Percentiles rank a stretch among this genome's conserved stretches.
Evolutionary conservation across 2,888 invertebrate genomes (phyloP).

Genomic region (Caenorhabditis japonica): DNA sequence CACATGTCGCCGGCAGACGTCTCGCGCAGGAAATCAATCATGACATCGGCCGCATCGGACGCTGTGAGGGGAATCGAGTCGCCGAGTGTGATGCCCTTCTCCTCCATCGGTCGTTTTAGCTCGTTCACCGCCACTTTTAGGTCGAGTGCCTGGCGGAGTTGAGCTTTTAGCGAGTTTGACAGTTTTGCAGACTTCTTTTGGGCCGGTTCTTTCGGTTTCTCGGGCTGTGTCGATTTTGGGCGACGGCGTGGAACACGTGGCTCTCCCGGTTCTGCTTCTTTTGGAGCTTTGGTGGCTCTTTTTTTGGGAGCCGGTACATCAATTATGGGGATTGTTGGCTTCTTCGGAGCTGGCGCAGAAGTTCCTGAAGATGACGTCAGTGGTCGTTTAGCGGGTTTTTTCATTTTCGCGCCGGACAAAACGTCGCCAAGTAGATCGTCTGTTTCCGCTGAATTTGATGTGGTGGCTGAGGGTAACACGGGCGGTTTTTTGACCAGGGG

Average conservation of each 20-base stretch:
- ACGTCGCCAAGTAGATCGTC: constrained; percentile 6
- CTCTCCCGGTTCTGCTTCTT: too few relatives aligned
- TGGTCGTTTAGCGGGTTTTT: neutral
- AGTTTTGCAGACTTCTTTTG: too few relatives aligned
- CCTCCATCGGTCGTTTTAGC: constrained; percentile 29
- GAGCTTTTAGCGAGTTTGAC: neutral
- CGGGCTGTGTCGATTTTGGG: neutral
- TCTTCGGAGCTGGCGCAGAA: neutral
- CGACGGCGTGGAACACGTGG: neutral
- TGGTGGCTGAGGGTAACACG: neutral
- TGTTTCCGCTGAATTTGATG: neutral
- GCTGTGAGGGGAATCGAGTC: constrained; percentile 18
- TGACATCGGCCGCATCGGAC: constrained; percentile 40
- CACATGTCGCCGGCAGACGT: constrained; percentile 39
- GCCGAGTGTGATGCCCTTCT: constrained; percentile 27
- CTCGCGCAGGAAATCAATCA: constrained; percentile 44
- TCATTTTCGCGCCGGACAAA: constrained; percentile 6
- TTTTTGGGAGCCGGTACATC: too few relatives aligned
- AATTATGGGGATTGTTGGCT: neutral
- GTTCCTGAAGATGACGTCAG: neutral
- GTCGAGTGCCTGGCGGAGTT: constrained; percentile 40
- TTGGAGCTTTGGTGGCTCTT: too few relatives aligned
- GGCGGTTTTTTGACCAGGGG: neutral
- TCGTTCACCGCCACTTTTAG: constrained; percentile 23
- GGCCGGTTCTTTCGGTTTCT: neutral